Percentiles rank a stretch among this genome's conserved stretches.
These are phyloP conservation scores for Pissodes strobi DNA, from an alignment of 1,140 invertebrate genomes.

Conservation along the genomic window DNA sequence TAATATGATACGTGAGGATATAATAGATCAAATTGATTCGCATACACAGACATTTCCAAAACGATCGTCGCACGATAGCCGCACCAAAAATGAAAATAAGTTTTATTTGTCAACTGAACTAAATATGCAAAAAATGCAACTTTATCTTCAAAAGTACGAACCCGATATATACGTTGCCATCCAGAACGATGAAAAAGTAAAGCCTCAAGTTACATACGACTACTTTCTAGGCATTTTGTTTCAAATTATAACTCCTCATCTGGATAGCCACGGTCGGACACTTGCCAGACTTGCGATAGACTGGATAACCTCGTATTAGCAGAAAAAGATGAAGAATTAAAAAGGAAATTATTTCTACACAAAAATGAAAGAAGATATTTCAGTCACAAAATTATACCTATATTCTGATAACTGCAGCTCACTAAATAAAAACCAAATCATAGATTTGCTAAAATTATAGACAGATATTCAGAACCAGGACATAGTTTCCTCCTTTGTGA, in stretches of 20 bases:
- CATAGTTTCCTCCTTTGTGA: no score
- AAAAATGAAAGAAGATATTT: no score
- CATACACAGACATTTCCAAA: slow-evolving; percentile 17
- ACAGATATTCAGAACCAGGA: no score
- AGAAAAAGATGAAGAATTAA: slow-evolving; percentile 4
- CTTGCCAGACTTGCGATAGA: slow-evolving; percentile 31
- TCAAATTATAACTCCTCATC: slow-evolving; percentile 23
- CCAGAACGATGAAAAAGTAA: no score
- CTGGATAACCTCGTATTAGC: slow-evolving; percentile 29
- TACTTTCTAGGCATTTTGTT: slow-evolving; percentile 25
- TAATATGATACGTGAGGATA: not conserved
- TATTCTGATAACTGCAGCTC: no score
- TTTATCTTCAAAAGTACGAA: slow-evolving; percentile 33
- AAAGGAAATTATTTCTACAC: no score
- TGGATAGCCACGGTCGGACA: slow-evolving; percentile 26
- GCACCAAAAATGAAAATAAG: slow-evolving; percentile 28
- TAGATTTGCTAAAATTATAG: no score
- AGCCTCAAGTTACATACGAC: slow-evolving; percentile 21
- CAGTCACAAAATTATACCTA: no score
- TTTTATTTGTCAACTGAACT: slow-evolving; percentile 32
- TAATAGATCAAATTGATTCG: not conserved
- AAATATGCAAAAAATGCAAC: slow-evolving; percentile 26
- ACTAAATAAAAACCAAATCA: no score
- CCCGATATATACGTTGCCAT: slow-evolving; percentile 12
- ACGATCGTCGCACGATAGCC: slow-evolving; percentile 24